Base-by-base conservation (phyloP, 2,113 vertebrate species). In the Varanus salvator region DNA sequence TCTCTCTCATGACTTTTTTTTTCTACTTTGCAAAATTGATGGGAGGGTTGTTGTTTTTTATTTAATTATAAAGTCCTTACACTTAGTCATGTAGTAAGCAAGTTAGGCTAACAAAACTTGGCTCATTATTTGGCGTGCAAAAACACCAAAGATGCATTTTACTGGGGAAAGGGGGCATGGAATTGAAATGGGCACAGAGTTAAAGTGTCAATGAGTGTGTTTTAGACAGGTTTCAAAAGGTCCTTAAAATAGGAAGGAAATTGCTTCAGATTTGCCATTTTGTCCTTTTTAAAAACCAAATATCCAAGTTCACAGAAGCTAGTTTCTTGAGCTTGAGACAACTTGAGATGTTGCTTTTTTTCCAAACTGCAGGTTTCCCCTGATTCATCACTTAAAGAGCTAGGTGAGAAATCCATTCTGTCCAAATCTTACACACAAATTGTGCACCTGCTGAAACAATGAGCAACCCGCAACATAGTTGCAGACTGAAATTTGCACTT, bases 81-180 rank as follows among this genome's bases (percentile, higher is more conserved):
- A 87, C 92, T 80, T 11, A 75, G 86, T 94, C 92, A 93, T 78
- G 90, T 92, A 95, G 93, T 87, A 92, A 95, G 77, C 94, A 88
- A 91, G 95, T 94, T 93, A 96, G 95, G 94, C 93, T 96, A 96
- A 96, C 95, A 96, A 96, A 97, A 96, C 89, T 91, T 89, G 96
- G 96, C 94, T 97, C 94, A 80, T 95, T 96, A 7, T 97, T 96
- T 97, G 96, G 96, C 97, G 89, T 92, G 93, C 96, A 93, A 93
- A 94, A 95, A 94, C 95, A 96, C 96, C 96, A 95, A 96, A 82
- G 94, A 96, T 89, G 0, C n/a, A 92, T 74, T 72, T 69, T 50
- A 60, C 11, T 71, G 31, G 19, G 9, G 89, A 3, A 89, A 87
- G 95, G 92, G 85, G 92, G 82, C 94, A 86, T 87, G 1, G 17